phyloP scores from a whole-genome alignment of 2,888 invertebrate genomes.

The Drosophila kambysellisi region DNA sequence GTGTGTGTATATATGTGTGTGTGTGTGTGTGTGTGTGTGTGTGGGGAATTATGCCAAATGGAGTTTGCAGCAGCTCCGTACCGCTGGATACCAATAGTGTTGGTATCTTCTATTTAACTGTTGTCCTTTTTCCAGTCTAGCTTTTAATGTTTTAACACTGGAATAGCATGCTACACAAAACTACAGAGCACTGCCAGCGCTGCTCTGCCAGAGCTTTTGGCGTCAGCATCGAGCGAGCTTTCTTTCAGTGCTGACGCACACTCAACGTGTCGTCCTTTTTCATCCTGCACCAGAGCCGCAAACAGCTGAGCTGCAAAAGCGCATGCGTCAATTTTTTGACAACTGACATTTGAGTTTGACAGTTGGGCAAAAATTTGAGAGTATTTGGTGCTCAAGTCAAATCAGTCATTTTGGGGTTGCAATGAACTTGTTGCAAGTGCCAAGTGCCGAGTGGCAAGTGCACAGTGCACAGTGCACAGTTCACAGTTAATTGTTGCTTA shows the following conservation, averaged over 20 bases:
- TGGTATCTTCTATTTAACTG: conserved; percentile 79
- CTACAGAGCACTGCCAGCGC: conserved; percentile 29
- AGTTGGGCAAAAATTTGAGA: conserved; percentile 26
- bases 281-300: conserved; percentile 43
- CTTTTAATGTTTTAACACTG: conserved; percentile 77
- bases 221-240: conserved; percentile 44
- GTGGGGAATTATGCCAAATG: conserved; percentile 76
- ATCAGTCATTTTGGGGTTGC: conserved; percentile 25
- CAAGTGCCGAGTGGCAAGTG: conserved; percentile 1
- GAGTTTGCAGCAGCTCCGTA: conserved; percentile 61
- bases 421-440: conserved; percentile 52
- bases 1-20: conserved; percentile 14
- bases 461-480: background rate
- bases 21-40: conserved; percentile 64
- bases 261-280: conserved; percentile 54
- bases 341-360: conserved; percentile 38
- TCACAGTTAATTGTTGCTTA: conserved; percentile 28
- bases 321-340: conserved; percentile 58
- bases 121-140: conserved; percentile 78
- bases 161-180: conserved; percentile 45
- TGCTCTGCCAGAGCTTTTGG: conserved; percentile 25
- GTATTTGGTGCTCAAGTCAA: background rate
- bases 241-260: conserved; percentile 44
- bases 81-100: conserved; percentile 79
- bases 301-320: conserved; percentile 59